Base-by-base conservation (phyloP, 2,797 vertebrate species). In the Phoeniculus purpureus region DNA sequence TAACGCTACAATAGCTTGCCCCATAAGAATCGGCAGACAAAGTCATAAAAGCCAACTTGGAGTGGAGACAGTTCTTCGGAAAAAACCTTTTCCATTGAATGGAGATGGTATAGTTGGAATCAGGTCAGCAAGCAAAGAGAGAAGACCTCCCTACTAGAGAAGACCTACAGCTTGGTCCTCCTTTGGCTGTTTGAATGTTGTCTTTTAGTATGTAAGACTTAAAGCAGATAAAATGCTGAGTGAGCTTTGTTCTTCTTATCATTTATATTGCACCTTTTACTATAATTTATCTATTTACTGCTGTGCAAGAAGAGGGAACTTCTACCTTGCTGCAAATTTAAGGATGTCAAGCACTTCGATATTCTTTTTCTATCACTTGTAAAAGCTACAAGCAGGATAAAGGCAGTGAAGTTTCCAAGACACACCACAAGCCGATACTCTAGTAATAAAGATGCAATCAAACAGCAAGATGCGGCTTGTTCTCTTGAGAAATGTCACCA, bases 121-220 rank as follows among this genome's bases (percentile, higher is more conserved):
- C 2, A 76, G 29, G 34, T 29, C 26, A 65, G 20, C 47, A 88
- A 34, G 40, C 17, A 66, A 27, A 59, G 7, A 27, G 2, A 23
- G 7, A 23, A 61, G 10, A 9, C 2, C 1, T 34, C 8, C 2
- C 1, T 19, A 0, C 7, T 45, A 15, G 43, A 37, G 52, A 70
- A 74, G 8, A 8, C 4, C 9, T 40, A 8, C 7, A 3, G 2
- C 0, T 9, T 15, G 50, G 8, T 13, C 70, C 10, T 66, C 12
- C n/a, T 7, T 7, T 8, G 9, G 12, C 12, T 22, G 4, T 56
- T 31, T 21, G 26, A 45, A 5, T 0, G 0, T 1, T 32, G 50
- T 23, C 15, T 25, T 86, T 54, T 25, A 45, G 6, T 45, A 68
- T 26, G 52, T 11, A 2, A 8, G 25, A 5, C 14, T 15, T 37